Base-by-base conservation (phyloP, 2,797 vertebrate species). In the Sciaenops ocellatus region DNA sequence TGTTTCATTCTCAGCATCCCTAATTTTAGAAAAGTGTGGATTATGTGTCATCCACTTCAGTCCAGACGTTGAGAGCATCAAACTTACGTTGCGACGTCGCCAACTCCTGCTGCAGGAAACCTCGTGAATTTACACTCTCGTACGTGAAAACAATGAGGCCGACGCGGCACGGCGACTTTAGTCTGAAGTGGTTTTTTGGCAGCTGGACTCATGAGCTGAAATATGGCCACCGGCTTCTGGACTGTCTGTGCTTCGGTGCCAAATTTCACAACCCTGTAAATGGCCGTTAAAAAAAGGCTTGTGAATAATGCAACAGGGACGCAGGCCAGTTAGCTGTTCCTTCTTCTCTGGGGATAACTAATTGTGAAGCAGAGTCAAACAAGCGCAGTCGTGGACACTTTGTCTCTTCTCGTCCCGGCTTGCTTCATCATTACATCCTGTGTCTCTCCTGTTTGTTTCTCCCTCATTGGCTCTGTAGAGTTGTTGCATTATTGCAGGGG, bases 231-330 rank as follows among this genome's bases (percentile, higher is more conserved):
- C 20, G 69, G 78, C 73, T 78, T 73, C 42, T 72, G 76, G 46
- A 89, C 68, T 60, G 46, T 72, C 70, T 75, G 77, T 26, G 65
- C 66, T 74, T 82, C 69, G 54, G 73, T 52, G 77, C 78, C 83
- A 90, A 73, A 84, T 73, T 84, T 79, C 78, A 72, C 81, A 78
- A 67, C 70, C 74, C 57, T 73, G 68, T 80, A 83, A 89, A 90
- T 48, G 82, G 73, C 76, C 74, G 78, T 88, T 87, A 85, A 88
- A 79, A 76, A 44, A 44, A 8, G 15, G 30, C 2, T 52, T 56
- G 67, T 89, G 85, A 83, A 86, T 85, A 87, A 87, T 86, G 55
- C 57, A 79, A 68, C 28, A 12, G 57, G 57, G 63, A 79, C 20
- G 26, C 74, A 50, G 9, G 78, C 80, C 85, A 82, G 79, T 59